These are phyloP conservation scores for Ethmia dodecea DNA, from an alignment of 2,888 invertebrate species.

Conservation along the genomic window DNA sequence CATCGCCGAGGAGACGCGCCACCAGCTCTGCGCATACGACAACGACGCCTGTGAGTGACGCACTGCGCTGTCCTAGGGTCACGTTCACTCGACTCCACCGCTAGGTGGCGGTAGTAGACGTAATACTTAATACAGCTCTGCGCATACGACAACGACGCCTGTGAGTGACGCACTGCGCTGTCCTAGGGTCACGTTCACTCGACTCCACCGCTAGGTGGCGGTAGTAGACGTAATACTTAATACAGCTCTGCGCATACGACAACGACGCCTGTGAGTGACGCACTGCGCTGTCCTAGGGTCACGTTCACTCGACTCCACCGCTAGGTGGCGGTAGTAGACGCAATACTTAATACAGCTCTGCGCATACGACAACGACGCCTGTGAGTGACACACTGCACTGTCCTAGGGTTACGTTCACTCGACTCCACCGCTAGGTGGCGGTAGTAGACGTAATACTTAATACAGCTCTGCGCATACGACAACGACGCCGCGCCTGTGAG, in stretches of 20 bases:
- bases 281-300: constrained; percentile 38
- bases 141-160: constrained; percentile 61
- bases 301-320: constrained; percentile 63
- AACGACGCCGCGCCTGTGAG: no score
- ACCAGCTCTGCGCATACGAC: constrained; percentile 61
- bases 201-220: constrained; percentile 65
- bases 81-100: constrained; percentile 63
- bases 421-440: no score
- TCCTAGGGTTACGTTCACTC: no score
- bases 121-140: constrained; percentile 55
- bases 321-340: constrained; percentile 66
- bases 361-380: constrained; percentile 61
- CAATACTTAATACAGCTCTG: constrained; percentile 55
- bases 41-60: constrained; percentile 60
- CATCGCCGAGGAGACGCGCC: constrained; percentile 62
- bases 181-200: constrained; percentile 36
- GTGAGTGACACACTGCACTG: no score
- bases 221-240: constrained; percentile 58
- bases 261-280: constrained; percentile 60
- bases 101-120: constrained; percentile 66
- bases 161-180: constrained; percentile 60
- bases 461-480: no score
- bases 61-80: constrained; percentile 38
- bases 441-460: no score
- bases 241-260: constrained; percentile 64